A percentile compares a stretch with the other conserved stretches of the same genome.
phyloP scores from a whole-genome alignment of 2,888 invertebrate genomes.

The Drosophila prolongata region DNA sequence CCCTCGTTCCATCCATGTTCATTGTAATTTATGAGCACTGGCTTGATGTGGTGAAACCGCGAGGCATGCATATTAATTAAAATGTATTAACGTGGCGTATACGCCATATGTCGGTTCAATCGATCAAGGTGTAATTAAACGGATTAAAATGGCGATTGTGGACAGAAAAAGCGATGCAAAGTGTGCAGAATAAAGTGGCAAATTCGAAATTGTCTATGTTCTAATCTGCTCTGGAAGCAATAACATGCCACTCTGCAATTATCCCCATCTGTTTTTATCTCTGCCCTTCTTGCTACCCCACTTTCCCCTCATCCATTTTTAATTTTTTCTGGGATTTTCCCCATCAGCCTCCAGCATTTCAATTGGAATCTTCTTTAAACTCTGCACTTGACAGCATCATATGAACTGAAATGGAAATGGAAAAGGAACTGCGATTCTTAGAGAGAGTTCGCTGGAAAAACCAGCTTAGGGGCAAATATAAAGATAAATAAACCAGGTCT shows the following conservation, averaged over 20 bases:
- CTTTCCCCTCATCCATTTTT: neutral
- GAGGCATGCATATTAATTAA: slow-evolving; percentile 57
- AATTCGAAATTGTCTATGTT: neutral
- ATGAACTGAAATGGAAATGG: slow-evolving; percentile 3
- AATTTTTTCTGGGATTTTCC: neutral
- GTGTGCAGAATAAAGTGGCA: neutral
- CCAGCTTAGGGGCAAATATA: neutral
- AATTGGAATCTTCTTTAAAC: neutral
- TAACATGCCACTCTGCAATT: slow-evolving; percentile 44
- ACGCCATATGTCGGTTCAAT: slow-evolving; percentile 3
- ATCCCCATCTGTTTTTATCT: slow-evolving; percentile 1
- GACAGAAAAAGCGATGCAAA: neutral
- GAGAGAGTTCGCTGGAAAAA: neutral
- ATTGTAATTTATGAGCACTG: slow-evolving; percentile 2
- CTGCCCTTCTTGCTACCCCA: neutral
- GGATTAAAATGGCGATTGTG: neutral
- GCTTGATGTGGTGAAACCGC: neutral
- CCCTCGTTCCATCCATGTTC: neutral
- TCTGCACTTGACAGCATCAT: slow-evolving; percentile 28
- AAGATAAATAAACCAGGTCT: no score
- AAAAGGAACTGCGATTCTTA: neutral
- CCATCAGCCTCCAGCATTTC: neutral
- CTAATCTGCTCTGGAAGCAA: slow-evolving; percentile 50
- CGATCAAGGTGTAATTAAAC: neutral
- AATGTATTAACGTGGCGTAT: slow-evolving; percentile 37